Evolutionary conservation across 2,888 invertebrate genomes (phyloP).

Genomic region (Poecilobothrus nobilitatus): DNA sequence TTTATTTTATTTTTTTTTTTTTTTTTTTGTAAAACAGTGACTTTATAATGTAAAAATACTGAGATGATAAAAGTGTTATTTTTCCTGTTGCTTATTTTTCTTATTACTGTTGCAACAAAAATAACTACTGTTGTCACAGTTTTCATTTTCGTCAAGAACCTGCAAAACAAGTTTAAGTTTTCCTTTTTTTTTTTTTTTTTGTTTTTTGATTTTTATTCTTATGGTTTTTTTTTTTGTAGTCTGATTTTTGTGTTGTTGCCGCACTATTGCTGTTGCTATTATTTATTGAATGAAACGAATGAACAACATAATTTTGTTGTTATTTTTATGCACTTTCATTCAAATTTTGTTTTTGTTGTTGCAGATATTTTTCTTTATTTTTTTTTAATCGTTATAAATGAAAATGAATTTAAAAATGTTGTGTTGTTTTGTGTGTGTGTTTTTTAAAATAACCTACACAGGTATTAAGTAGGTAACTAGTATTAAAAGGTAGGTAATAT

Average conservation of each 20-base stretch:
- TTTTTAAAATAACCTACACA: constrained; percentile 2
- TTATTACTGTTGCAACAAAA: not conserved
- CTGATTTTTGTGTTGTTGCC: too few relatives aligned
- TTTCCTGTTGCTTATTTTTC: not conserved
- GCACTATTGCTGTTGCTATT: too few relatives aligned
- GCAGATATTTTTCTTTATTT: not conserved
- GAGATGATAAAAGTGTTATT: not conserved
- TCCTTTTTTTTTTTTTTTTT: not conserved
- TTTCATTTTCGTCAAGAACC: constrained; percentile 6
- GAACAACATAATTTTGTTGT: not conserved
- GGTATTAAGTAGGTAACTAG: not conserved
- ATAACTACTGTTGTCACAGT: not conserved
- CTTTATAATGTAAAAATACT: not conserved
- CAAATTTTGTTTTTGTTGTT: not conserved
- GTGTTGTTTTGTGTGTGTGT: not conserved
- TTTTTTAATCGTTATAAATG: not conserved
- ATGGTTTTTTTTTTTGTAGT: too few relatives aligned
- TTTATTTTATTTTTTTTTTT: too few relatives aligned
- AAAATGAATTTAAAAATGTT: not conserved
- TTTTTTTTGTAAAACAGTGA: not conserved
- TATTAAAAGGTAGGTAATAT: not conserved
- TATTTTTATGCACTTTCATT: not conserved
- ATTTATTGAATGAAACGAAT: too few relatives aligned
- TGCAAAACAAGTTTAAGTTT: not conserved
- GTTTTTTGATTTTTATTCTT: not conserved